phyloP scores from a whole-genome alignment of 2,113 vertebrate species.

The Brevimyrus niger region DNA sequence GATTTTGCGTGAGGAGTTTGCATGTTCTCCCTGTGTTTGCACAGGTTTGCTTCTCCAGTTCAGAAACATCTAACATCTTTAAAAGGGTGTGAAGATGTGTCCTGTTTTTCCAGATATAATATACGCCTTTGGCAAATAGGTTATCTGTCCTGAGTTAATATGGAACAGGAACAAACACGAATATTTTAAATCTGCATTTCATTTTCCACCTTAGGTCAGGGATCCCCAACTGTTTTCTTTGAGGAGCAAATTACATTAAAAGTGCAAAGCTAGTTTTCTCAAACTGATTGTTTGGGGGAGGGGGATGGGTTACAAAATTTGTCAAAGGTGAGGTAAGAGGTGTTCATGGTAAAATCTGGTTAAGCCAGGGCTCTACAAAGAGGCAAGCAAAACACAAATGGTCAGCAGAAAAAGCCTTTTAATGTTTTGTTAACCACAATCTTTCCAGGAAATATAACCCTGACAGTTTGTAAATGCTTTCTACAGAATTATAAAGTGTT shows the following conservation, averaged over 20 bases:
- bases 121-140: neutral
- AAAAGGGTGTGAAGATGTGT: neutral
- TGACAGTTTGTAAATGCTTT: too few relatives aligned
- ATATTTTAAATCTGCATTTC: neutral
- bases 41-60: neutral
- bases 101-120: neutral
- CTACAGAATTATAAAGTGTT: too few relatives aligned
- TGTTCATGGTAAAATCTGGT: neutral
- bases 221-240: neutral
- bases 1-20: neutral
- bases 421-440: neutral
- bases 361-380: neutral
- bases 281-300: neutral
- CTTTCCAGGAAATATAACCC: too few relatives aligned
- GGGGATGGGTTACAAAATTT: too few relatives aligned
- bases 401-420: neutral
- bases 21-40: neutral
- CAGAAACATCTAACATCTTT: neutral
- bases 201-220: neutral
- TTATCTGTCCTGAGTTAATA: neutral
- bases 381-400: neutral
- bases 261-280: neutral
- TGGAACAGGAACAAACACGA: neutral
- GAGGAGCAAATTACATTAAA: neutral
- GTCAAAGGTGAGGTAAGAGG: neutral